Evolutionary conservation across 1,140 invertebrate species (phyloP).

Genomic region (Myzus persicae): DNA sequence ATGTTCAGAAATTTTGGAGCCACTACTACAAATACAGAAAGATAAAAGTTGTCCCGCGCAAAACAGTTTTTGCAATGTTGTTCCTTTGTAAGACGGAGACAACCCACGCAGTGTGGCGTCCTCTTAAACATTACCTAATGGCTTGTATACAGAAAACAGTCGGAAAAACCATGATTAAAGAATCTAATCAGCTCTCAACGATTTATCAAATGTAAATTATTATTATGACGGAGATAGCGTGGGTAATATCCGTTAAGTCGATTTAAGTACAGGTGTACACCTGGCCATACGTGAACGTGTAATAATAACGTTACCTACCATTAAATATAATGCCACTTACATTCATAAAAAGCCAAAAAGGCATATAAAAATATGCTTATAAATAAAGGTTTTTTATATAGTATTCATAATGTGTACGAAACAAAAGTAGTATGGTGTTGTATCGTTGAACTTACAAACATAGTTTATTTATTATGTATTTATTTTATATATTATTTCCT

Average conservation of each 20-base stretch:
- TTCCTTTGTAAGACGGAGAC: no score
- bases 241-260: not conserved
- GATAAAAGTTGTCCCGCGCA: no score
- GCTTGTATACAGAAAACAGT: not conserved
- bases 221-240: not conserved
- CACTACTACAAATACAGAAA: no score
- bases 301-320: not conserved
- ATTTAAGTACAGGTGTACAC: not conserved
- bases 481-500: no score
- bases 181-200: conserved; percentile 7
- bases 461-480: no score
- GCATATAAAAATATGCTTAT: not conserved
- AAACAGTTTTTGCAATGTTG: no score
- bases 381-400: conserved; percentile 11
- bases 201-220: not conserved
- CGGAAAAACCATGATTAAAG: not conserved
- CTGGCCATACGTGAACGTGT: not conserved
- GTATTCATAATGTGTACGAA: not conserved
- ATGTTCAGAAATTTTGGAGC: no score
- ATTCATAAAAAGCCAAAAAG: not conserved
- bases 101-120: no score
- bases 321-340: not conserved
- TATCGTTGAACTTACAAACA: no score
- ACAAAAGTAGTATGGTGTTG: conserved; percentile 3
- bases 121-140: no score